Evolutionary conservation across 92 coral and sea anemone species (phyloP).

Genomic region (Paragorgia papillata): DNA sequence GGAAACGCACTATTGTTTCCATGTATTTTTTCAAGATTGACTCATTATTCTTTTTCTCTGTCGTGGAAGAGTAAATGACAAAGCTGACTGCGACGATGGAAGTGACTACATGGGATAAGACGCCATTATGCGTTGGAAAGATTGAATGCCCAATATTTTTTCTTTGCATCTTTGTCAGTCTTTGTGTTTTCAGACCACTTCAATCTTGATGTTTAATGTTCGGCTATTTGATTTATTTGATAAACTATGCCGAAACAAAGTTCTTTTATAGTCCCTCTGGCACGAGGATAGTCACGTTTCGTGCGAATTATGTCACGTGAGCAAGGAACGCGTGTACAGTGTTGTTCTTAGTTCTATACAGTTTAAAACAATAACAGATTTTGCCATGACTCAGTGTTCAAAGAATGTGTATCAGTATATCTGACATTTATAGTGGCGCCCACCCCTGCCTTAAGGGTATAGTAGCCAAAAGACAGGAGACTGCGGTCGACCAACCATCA

Average conservation of each 20-base stretch:
- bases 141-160: conserved; percentile 16
- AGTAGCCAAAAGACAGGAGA: no score
- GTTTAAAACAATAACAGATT: no score
- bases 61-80: conserved; percentile 16
- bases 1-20: neutral
- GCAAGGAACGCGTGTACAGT: no score
- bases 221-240: neutral
- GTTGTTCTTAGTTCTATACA: no score
- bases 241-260: neutral
- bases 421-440: no score
- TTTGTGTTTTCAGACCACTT: neutral
- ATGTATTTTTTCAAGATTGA: neutral
- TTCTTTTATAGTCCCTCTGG: neutral
- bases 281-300: neutral
- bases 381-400: no score
- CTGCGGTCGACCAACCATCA: no score
- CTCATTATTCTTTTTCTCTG: neutral
- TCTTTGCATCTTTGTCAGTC: neutral
- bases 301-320: no score
- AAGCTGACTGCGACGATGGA: conserved; percentile 12
- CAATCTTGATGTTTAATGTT: neutral
- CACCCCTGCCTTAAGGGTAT: no score
- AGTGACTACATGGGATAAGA: conserved; percentile 10
- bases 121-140: conserved; percentile 30
- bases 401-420: no score